phyloP scores from a whole-genome alignment of 64 coral and sea anemone species.

The Pocillopora damicornis region DNA sequence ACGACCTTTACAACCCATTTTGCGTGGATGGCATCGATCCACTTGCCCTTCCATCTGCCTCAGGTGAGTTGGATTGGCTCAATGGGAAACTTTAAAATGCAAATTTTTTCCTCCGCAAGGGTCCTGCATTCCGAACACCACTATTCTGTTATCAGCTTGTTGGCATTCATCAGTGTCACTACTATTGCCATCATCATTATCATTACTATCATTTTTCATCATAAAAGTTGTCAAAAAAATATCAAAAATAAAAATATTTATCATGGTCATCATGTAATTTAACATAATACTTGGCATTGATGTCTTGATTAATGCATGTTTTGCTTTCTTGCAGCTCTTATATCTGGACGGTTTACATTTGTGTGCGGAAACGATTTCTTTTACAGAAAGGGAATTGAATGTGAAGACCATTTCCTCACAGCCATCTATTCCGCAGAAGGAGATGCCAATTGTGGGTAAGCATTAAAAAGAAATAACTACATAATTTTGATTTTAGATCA shows the following conservation, averaged over 20 bases:
- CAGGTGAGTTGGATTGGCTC: background rate
- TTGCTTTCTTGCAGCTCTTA: background rate
- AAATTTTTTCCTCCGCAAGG: too few relatives aligned
- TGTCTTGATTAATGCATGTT: background rate
- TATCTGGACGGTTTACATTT: background rate
- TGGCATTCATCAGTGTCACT: too few relatives aligned
- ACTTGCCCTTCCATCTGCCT: background rate
- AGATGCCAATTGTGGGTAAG: background rate
- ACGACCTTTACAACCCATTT: conserved; percentile 20
- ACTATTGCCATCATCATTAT: too few relatives aligned
- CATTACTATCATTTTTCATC: too few relatives aligned
- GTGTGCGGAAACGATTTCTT: background rate
- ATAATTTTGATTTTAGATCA: background rate
- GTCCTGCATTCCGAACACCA: too few relatives aligned
- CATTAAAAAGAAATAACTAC: background rate
- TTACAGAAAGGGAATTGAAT: background rate
- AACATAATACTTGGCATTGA: too few relatives aligned
- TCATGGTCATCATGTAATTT: too few relatives aligned
- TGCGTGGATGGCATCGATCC: conserved; percentile 17
- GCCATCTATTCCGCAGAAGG: background rate
- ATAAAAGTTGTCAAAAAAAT: too few relatives aligned
- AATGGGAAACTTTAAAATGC: too few relatives aligned
- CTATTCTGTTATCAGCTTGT: too few relatives aligned
- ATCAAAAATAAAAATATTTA: too few relatives aligned
- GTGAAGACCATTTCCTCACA: background rate